Evolutionary conservation across 1,140 invertebrate genomes (phyloP).

Genomic region (Maniola jurtina): DNA sequence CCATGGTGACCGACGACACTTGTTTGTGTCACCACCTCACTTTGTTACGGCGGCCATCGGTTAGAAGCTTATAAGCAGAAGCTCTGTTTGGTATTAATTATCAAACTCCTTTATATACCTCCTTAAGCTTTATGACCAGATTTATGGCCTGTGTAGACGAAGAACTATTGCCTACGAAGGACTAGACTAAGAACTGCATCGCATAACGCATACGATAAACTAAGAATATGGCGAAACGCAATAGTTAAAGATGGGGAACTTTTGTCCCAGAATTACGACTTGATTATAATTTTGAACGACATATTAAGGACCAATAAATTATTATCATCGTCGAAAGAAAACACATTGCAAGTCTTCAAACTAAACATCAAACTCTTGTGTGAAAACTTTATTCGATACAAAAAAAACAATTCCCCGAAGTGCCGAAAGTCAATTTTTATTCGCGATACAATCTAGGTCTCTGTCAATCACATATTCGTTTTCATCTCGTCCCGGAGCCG

Average conservation of each 20-base stretch:
- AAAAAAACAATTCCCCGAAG: not conserved
- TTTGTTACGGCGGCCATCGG: constrained; percentile 3
- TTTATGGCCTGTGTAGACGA: too few relatives aligned
- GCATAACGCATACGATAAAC: too few relatives aligned
- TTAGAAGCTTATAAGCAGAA: constrained; percentile 2
- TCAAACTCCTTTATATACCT: not conserved
- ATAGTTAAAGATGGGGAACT: too few relatives aligned
- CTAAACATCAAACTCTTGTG: too few relatives aligned
- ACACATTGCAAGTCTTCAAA: too few relatives aligned
- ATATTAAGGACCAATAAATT: too few relatives aligned
- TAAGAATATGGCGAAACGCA: too few relatives aligned
- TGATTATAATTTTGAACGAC: too few relatives aligned
- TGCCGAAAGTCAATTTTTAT: constrained; percentile 2
- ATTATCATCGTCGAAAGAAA: too few relatives aligned
- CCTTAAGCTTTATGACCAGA: not conserved
- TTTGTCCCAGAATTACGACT: too few relatives aligned
- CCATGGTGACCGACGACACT: constrained; percentile 19
- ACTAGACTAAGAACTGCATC: too few relatives aligned
- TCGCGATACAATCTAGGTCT: constrained; percentile 7
- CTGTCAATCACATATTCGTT: constrained; percentile 14
- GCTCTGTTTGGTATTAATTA: not conserved
- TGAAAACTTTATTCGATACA: not conserved
- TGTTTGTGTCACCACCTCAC: constrained; percentile 19
- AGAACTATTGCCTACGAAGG: too few relatives aligned
- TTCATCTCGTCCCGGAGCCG: not conserved